phyloP scores from a whole-genome alignment of 1,140 invertebrate genomes.

The Caerostris darwini region DNA sequence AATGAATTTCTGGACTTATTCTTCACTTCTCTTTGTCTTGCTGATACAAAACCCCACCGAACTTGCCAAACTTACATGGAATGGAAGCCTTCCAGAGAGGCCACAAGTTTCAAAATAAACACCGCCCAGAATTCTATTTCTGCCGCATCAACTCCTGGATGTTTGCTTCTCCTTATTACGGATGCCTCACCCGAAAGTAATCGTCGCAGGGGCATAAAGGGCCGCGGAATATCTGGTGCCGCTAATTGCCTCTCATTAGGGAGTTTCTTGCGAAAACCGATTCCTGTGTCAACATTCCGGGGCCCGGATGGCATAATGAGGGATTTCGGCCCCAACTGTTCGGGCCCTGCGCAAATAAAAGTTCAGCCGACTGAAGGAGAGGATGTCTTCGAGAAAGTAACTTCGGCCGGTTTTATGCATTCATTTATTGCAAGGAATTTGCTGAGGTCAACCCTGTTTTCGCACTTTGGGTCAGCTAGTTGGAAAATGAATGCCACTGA shows the following conservation, averaged over 20 bases:
- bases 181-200: neutral
- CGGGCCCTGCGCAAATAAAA: neutral
- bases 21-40: no score
- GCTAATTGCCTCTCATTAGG: slow-evolving; percentile 68
- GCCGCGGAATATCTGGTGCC: neutral
- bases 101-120: slow-evolving; percentile 1
- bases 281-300: slow-evolving; percentile 43
- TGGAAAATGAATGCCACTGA: no score
- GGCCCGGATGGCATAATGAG: slow-evolving; percentile 16
- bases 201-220: neutral
- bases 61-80: neutral
- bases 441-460: no score
- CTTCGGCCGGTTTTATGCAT: no score
- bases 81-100: neutral
- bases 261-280: slow-evolving; percentile 65
- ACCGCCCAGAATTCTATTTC: neutral
- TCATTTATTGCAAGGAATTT: no score
- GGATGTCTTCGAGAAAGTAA: no score
- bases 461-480: no score
- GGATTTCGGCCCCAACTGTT: neutral
- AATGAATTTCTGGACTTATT: no score
- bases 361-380: neutral
- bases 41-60: no score
- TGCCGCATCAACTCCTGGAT: neutral
- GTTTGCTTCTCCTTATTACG: slow-evolving; percentile 23